Evolutionary conservation across 2,888 invertebrate genomes (phyloP).

Genomic region (Coenonympha glycerion): DNA sequence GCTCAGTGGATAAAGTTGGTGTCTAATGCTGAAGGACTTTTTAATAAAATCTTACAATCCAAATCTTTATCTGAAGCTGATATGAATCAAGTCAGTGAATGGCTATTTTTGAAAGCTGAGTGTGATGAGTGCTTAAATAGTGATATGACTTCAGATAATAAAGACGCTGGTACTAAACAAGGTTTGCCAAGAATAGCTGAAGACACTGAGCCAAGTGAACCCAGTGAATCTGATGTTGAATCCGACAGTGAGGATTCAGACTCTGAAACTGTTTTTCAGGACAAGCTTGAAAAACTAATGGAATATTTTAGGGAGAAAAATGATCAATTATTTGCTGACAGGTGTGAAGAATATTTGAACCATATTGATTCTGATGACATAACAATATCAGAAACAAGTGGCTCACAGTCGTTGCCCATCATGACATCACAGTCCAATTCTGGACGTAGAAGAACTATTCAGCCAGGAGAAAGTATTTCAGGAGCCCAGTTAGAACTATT

Average conservation of each 20-base stretch:
- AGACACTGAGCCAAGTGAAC: slow-evolving; percentile 77
- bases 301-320: slow-evolving; percentile 82
- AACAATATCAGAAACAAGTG: slow-evolving; percentile 70
- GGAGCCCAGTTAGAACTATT: slow-evolving; percentile 76
- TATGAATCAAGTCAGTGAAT: slow-evolving; percentile 84
- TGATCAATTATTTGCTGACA: slow-evolving; percentile 78
- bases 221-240: slow-evolving; percentile 78
- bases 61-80: slow-evolving; percentile 82
- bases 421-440: slow-evolving; percentile 71
- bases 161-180: slow-evolving; percentile 60
- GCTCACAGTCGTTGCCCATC: slow-evolving; percentile 64
- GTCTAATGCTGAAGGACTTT: slow-evolving; percentile 88
- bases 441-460: slow-evolving; percentile 75
- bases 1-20: slow-evolving; percentile 88
- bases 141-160: slow-evolving; percentile 68
- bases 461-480: slow-evolving; percentile 77
- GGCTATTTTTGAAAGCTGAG: slow-evolving; percentile 90
- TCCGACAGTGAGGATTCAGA: slow-evolving; percentile 77
- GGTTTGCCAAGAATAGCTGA: slow-evolving; percentile 70
- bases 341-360: slow-evolving; percentile 77
- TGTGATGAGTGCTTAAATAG: slow-evolving; percentile 87
- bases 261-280: slow-evolving; percentile 79
- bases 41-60: slow-evolving; percentile 82
- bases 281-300: slow-evolving; percentile 83
- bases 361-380: slow-evolving; percentile 71